A percentile compares a stretch with the other conserved stretches of the same genome.
Conservation (phyloP, 2,797 vertebrate species). For the Benthosema pterotum region DNA sequence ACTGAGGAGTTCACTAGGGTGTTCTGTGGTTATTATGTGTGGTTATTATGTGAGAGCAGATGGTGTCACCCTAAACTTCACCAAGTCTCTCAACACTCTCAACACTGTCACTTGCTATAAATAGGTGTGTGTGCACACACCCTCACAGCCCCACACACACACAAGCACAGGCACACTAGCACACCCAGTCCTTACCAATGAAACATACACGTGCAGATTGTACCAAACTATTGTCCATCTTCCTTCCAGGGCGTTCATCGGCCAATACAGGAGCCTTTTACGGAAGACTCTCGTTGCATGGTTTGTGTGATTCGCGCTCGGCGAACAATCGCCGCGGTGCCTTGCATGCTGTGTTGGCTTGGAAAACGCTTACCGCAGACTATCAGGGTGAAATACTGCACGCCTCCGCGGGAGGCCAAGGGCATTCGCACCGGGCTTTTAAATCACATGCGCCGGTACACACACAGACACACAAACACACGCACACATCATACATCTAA, state of each 20-base stretch:
- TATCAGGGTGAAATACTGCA: conserved; percentile 61
- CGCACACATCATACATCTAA: background rate
- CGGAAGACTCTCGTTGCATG: conserved; percentile 24
- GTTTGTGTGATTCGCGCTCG: conserved; percentile 15
- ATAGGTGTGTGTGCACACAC: conserved; percentile 27
- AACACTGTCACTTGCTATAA: conserved; percentile 61
- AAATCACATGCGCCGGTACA: conserved; percentile 51
- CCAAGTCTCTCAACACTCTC: conserved; percentile 51
- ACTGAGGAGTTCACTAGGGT: too few species aligned
- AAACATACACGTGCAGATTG: background rate
- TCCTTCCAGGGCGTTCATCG: conserved; percentile 9
- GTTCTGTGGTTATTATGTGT: too few species aligned
- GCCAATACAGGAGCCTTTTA: conserved; percentile 4
- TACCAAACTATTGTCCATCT: conserved; percentile 10
- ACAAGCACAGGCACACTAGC: conserved; percentile 21
- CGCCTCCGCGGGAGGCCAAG: conserved; percentile 60
- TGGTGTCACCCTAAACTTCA: conserved; percentile 63
- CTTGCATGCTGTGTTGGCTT: conserved; percentile 40
- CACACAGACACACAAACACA: background rate
- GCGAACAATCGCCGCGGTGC: conserved; percentile 16
- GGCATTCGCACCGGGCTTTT: conserved; percentile 58
- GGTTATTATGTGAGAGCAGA: conserved; percentile 24
- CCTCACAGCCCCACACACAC: conserved; percentile 14
- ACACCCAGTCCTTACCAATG: conserved; percentile 13
- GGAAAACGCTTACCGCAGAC: conserved; percentile 62